Evolutionary conservation across 2,113 vertebrate species (phyloP), one percentile per base, ranked within the genome.

Genomic region (Thomomys bottae): DNA sequence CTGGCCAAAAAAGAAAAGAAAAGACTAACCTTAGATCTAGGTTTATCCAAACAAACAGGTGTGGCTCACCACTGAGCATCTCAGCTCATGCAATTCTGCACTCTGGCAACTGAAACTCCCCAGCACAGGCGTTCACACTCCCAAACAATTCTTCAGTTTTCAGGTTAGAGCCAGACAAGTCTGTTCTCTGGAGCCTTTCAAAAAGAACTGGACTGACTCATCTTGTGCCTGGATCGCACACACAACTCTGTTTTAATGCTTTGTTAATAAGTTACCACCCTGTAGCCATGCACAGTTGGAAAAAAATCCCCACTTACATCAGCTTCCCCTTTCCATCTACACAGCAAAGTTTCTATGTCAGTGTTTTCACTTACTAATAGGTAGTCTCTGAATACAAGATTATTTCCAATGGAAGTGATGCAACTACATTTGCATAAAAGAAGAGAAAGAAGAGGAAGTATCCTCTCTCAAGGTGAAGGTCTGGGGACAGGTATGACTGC

Each of bases 261-360:
- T 93, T 78, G 4, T 90, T 90, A 91, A 90, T 94, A 82, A 70
- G 45, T 57, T 57, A 5, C 32, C 0, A 0, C 79, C 88, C 75
- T 57, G 64, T 18, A 10, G 36, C 73, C 11, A n/a, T 4, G 6
- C 14, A 20, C 73, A 32, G 76, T 57, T 68, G 87, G 34, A 89
- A 81, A 96, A 95, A 90, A 67, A 92, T 64, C 77, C 83, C 76
- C 59, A 18, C 64, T 90, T 34, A 36, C 66, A 3, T 68, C 72
- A 77, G 36, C 38, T 32, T 87, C 90, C 82, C 38, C 77, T 76
- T 54, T 80, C 76, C 78, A 85, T 45, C 61, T 79, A 20, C 4
- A 5, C 42, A 45, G 42, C 64, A 87, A 42, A 8, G 63, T 70
- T 86, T 17, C 63, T 59, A 90, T 0, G 4, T 81, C 17, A 18